Percentiles rank a stretch among this genome's conserved stretches.
phyloP scores from a whole-genome alignment of 2,113 vertebrate genomes.

The Struthio camelus region DNA sequence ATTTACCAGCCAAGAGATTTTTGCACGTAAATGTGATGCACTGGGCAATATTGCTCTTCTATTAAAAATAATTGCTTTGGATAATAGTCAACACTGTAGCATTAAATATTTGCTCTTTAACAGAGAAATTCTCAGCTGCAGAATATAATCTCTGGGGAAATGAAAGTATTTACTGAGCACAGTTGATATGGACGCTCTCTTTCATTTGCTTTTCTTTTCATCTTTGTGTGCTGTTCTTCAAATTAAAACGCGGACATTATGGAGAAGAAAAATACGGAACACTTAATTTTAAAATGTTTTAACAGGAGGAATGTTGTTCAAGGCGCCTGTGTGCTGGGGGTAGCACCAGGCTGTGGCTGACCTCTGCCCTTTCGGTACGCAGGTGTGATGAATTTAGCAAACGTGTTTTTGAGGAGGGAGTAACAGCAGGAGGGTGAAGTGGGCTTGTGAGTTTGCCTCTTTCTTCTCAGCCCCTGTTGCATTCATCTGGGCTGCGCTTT shows the following conservation, averaged over 20 bases:
- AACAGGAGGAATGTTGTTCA: neutral
- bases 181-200: neutral
- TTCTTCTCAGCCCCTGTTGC: neutral
- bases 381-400: neutral
- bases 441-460: neutral
- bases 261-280: neutral
- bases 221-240: neutral
- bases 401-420: neutral
- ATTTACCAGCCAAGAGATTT: neutral
- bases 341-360: neutral
- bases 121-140: neutral
- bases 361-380: neutral
- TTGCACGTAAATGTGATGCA: neutral
- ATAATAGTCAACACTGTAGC: neutral
- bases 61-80: neutral
- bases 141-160: neutral
- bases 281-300: neutral
- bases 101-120: neutral
- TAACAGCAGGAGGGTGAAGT: neutral
- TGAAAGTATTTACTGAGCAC: neutral
- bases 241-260: neutral
- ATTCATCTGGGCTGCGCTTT: neutral
- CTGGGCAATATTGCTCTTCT: neutral
- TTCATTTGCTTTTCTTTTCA: neutral
- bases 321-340: neutral